A percentile compares a stretch with the other conserved stretches of the same genome.
phyloP scores from a whole-genome alignment of 2,888 invertebrate genomes.

The Conops quadrifasciatus region DNA sequence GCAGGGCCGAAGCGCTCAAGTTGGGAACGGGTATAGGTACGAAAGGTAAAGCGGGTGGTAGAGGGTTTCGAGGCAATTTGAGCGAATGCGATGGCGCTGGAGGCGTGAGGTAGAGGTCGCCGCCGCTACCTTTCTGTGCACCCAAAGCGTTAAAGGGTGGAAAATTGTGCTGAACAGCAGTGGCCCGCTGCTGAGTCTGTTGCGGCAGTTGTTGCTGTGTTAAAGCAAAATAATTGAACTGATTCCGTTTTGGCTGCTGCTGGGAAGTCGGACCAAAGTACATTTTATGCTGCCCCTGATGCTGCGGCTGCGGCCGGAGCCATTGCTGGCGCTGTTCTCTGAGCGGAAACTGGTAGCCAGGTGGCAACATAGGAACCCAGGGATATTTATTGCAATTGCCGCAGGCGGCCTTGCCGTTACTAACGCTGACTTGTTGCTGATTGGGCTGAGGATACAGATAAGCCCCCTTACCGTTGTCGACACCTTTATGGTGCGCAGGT shows the following conservation, averaged over 20 bases:
- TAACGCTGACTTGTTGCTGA: slow-evolving; percentile 47
- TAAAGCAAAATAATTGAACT: not conserved
- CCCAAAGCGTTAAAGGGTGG: slow-evolving; percentile 35
- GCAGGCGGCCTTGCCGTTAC: slow-evolving; percentile 69
- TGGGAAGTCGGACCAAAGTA: slow-evolving; percentile 34
- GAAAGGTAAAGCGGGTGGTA: slow-evolving; percentile 35
- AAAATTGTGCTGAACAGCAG: slow-evolving; percentile 45
- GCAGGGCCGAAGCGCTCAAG: slow-evolving; percentile 70
- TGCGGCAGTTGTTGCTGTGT: slow-evolving; percentile 36
- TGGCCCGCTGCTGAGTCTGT: slow-evolving; percentile 42
- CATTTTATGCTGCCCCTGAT: slow-evolving; percentile 38
- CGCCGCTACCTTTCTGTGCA: slow-evolving; percentile 42
- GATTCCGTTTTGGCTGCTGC: slow-evolving; percentile 29
- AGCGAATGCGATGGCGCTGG: slow-evolving; percentile 43
- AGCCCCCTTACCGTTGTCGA: slow-evolving; percentile 40
- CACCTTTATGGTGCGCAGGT: slow-evolving; percentile 31
- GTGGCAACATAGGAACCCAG: slow-evolving; percentile 77
- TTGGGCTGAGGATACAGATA: slow-evolving; percentile 53
- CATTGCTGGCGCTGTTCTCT: slow-evolving; percentile 14
- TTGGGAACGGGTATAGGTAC: slow-evolving; percentile 73
- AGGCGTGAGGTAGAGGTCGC: slow-evolving; percentile 45
- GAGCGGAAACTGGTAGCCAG: slow-evolving; percentile 48
- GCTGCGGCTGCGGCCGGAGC: slow-evolving; percentile 33
- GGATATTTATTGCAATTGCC: slow-evolving; percentile 82
- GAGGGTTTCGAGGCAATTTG: slow-evolving; percentile 10